A percentile compares a stretch with the other conserved stretches of the same genome.
Conservation (phyloP, 2,888 invertebrate genomes). For the Lasioglossum morio region DNA sequence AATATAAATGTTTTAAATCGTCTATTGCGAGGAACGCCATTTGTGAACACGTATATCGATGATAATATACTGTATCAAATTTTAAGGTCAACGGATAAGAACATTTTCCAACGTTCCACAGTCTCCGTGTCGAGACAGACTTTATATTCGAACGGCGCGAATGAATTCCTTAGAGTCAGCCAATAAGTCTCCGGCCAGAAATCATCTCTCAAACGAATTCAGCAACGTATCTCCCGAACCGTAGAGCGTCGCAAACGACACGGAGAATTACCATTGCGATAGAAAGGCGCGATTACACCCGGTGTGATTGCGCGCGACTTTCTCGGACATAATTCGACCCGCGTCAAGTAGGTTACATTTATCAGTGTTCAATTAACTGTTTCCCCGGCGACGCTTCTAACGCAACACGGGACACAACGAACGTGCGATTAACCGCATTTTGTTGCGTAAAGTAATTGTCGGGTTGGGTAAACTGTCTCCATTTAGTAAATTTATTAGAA, state of each 20-base stretch:
- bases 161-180: slow-evolving; percentile 14
- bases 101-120: slow-evolving; percentile 3
- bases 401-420: not conserved
- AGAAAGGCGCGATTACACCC: slow-evolving; percentile 44
- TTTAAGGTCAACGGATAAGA: not conserved
- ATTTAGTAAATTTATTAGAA: not conserved
- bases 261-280: slow-evolving; percentile 35
- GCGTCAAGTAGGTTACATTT: slow-evolving; percentile 40
- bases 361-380: slow-evolving; percentile 40
- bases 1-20: too few species aligned
- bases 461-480: not conserved
- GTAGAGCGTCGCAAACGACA: slow-evolving; percentile 21
- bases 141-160: slow-evolving; percentile 1
- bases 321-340: slow-evolving; percentile 45
- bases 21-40: too few species aligned
- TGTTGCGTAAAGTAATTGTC: not conserved
- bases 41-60: too few species aligned
- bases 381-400: slow-evolving; percentile 4
- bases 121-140: not conserved
- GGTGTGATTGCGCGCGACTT: slow-evolving; percentile 26
- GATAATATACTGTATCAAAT: not conserved
- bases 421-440: not conserved
- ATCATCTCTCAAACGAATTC: slow-evolving; percentile 39
- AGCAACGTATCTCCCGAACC: slow-evolving; percentile 28
- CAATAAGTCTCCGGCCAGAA: slow-evolving; percentile 29